Evolutionary conservation across 2,797 vertebrate species (phyloP).

Genomic region (Falco peregrinus): DNA sequence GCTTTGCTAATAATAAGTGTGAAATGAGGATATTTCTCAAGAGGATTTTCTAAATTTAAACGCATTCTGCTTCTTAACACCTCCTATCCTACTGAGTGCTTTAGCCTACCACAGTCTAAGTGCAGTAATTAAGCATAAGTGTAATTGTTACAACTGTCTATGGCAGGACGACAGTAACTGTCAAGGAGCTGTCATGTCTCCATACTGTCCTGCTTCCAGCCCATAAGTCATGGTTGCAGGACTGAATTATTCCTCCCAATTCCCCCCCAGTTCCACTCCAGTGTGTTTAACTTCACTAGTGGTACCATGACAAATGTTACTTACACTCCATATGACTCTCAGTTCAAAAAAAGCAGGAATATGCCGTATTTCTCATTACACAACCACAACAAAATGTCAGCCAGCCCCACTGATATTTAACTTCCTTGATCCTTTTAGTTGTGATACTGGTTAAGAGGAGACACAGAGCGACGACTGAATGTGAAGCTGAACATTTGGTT

Average conservation of each 20-base stretch:
- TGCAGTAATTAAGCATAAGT: conserved; percentile 52
- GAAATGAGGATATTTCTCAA: conserved; percentile 67
- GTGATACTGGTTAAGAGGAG: background rate
- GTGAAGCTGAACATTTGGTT: background rate
- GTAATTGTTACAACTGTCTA: conserved; percentile 37
- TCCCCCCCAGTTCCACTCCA: background rate
- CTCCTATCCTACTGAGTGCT: conserved; percentile 14
- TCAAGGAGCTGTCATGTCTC: background rate
- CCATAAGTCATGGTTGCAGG: background rate
- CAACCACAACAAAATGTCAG: background rate
- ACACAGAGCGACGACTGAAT: background rate
- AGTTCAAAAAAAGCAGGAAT: conserved; percentile 10
- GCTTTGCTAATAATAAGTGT: conserved; percentile 66
- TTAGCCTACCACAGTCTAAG: conserved; percentile 21
- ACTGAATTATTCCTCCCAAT: background rate
- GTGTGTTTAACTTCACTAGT: background rate
- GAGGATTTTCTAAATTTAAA: conserved; percentile 69
- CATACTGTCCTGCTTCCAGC: background rate
- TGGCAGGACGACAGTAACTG: conserved; percentile 10
- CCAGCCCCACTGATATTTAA: background rate
- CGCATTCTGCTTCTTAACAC: conserved; percentile 39
- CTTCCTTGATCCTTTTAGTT: background rate
- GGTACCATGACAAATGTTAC: background rate
- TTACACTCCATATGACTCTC: background rate
- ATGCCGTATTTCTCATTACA: background rate